Evolutionary conservation across 2,113 vertebrate species (phyloP), one percentile per base, ranked within the genome.

Genomic region (Notechis scutatus): DNA sequence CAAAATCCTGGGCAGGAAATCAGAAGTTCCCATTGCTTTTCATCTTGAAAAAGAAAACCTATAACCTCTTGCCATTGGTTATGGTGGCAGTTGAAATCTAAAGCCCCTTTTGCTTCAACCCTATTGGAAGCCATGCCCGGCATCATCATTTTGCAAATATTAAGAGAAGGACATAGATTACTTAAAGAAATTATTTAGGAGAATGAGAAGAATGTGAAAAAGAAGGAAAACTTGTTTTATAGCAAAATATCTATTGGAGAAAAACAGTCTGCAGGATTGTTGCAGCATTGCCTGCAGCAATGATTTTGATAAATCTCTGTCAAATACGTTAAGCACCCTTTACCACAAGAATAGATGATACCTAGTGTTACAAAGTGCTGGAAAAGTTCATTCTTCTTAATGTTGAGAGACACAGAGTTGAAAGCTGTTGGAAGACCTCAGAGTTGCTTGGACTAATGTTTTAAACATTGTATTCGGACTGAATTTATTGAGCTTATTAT

Each of bases 171-270:
- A 52, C 47, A 54, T 34, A 64, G 61, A 81, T 91, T 10, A 34
- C 55, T 87, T 92, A 61, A 87, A 61, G 29, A 45, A 50, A n/a
- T 87, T 29, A 61, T 54, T 45, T 92, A 26, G 42, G 29, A 92
- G 26, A 45, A 88, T 14, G 61, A 81, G 23, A 94, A n/a, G 91
- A 81, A 92, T 94, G 26, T 89, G 29, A 92, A 94, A 92, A 52
- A 61, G 95, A 93, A 93, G 95, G 91, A 94, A 93, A 50, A 56
- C 87, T 1, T 69, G 34, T 94, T 93, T 93, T 92, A 74, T 90
- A 93, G 90, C 93, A 29, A 95, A 94, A 39, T 93, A 93, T 91
- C 90, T 96, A 93, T 93, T 61, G 26, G 91, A 55, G 95, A 94
- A 94, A 55, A 85, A 86, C 94, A 39, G 93, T 64, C 59, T 50